A percentile compares a stretch with the other conserved stretches of the same genome.
These are phyloP conservation scores for Myotis daubentonii DNA, from an alignment of 2,797 vertebrate species.

Conservation along the genomic window DNA sequence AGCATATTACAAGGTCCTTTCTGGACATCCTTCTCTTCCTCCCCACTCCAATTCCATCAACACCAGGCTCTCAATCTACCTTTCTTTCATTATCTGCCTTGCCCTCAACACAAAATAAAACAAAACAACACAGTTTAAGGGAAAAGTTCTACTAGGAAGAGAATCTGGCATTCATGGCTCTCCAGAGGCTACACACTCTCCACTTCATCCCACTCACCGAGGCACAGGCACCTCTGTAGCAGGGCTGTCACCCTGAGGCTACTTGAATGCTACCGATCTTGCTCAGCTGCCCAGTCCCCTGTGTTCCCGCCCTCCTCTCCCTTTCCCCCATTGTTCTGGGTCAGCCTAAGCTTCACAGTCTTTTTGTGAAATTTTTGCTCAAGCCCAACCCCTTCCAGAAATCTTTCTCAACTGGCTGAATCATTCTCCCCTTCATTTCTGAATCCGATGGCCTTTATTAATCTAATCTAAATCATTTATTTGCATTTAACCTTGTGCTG, in stretches of 20 bases:
- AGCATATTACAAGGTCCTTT: neutral
- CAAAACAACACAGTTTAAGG: neutral
- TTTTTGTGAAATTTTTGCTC: neutral
- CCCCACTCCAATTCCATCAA: neutral
- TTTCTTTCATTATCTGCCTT: neutral
- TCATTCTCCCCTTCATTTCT: neutral
- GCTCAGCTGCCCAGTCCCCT: neutral
- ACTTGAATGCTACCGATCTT: neutral
- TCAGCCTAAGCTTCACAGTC: neutral
- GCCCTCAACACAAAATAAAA: neutral
- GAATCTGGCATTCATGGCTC: neutral
- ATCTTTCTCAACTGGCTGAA: neutral
- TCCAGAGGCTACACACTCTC: neutral
- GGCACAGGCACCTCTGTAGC: neutral
- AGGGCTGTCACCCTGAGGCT: neutral
- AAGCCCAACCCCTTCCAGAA: neutral
- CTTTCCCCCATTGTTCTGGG: neutral
- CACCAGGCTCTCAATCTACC: neutral
- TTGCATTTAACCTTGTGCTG: neutral
- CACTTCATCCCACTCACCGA: neutral
- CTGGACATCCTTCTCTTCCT: neutral
- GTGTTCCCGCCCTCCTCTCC: neutral
- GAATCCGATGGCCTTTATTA: neutral
- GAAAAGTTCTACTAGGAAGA: neutral
- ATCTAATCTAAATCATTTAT: slow-evolving; percentile 24